Percentiles rank a stretch among this genome's conserved stretches.
Conservation (phyloP, 2,113 vertebrate species). For the Dasyprocta punctata region DNA sequence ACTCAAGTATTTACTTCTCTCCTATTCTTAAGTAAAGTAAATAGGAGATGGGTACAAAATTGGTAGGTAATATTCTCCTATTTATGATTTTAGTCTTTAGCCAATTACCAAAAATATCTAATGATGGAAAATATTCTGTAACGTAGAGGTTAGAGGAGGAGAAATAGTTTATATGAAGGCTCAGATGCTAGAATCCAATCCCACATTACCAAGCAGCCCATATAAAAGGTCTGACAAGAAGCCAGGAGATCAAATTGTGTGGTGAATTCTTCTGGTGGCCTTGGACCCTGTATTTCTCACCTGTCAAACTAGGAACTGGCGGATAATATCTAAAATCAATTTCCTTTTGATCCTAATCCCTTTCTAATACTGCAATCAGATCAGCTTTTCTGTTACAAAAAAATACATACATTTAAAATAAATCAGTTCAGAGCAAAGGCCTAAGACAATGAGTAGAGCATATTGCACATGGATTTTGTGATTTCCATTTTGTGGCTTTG, state of each 20-base stretch:
- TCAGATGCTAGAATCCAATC: not conserved
- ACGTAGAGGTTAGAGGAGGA: not conserved
- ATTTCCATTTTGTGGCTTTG: not conserved
- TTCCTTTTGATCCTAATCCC: not conserved
- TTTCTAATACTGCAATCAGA: not conserved
- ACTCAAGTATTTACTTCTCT: not conserved
- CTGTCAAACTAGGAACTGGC: not conserved
- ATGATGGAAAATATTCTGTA: not conserved
- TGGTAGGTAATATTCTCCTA: not conserved
- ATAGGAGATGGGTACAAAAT: not conserved
- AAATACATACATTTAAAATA: not conserved
- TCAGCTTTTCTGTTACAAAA: slow-evolving; percentile 2
- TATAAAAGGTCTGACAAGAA: not conserved
- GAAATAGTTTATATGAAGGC: not conserved
- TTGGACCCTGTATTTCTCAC: not conserved
- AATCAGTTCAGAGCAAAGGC: not conserved
- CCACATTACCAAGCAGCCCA: not conserved
- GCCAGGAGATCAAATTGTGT: not conserved
- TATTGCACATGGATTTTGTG: not conserved
- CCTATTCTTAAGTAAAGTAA: not conserved
- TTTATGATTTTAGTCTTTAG: not conserved
- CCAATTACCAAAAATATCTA: not conserved
- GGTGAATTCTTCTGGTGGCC: not conserved
- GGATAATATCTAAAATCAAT: not conserved
- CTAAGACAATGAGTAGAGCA: not conserved